Conservation (phyloP, 2,888 invertebrate species). For the Phengaris arion region DNA sequence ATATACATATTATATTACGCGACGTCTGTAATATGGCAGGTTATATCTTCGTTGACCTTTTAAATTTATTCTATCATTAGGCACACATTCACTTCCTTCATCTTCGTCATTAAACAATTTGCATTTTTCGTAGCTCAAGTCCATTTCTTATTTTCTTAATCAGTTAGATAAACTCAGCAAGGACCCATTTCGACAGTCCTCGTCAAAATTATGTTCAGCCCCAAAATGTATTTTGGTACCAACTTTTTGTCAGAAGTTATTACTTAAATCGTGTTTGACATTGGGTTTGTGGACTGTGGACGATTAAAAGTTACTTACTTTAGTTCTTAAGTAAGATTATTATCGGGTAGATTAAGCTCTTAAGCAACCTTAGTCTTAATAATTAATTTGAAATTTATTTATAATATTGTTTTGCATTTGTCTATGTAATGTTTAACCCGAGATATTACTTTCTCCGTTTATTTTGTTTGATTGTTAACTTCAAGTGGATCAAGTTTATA, state of each 20-base stretch:
- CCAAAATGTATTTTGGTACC: background rate
- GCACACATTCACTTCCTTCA: background rate
- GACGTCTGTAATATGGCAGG: too few relatives aligned
- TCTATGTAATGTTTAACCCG: background rate
- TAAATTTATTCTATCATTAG: background rate
- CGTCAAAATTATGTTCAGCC: too few relatives aligned
- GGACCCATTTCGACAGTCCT: background rate
- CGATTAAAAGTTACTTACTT: too few relatives aligned
- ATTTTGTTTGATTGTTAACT: slow-evolving; percentile 13
- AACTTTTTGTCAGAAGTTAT: background rate
- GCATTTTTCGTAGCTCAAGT: slow-evolving; percentile 1
- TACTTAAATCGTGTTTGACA: too few relatives aligned
- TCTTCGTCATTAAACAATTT: background rate
- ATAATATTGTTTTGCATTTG: background rate
- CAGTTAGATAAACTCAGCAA: background rate
- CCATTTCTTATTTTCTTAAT: background rate
- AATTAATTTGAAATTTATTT: background rate
- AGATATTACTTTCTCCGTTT: background rate
- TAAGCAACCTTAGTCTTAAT: too few relatives aligned
- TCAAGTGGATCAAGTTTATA: slow-evolving; percentile 9
- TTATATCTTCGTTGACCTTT: background rate
- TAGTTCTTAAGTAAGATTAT: too few relatives aligned
- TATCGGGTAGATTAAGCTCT: too few relatives aligned
- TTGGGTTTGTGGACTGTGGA: too few relatives aligned
- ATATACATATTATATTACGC: too few relatives aligned